Evolutionary conservation across 2,888 invertebrate genomes (phyloP), one percentile per base, ranked within the genome.

Genomic region (Troides aeacus): DNA sequence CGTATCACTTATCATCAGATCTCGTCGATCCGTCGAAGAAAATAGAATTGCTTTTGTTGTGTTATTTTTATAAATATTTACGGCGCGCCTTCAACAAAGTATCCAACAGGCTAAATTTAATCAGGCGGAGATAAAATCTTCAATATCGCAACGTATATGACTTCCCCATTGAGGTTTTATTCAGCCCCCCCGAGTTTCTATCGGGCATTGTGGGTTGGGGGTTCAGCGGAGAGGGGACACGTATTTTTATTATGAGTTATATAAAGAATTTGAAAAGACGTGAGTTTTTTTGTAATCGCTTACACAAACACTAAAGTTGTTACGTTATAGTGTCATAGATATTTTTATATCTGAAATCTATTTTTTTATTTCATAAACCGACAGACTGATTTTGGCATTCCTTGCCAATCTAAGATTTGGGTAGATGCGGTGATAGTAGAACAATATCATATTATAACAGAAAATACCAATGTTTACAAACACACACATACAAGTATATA

Each of bases 101-200:
- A 63, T 53, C 30, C 53, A 23, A 18, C 18, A 17, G 50, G 50
- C 3, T 23, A 53, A 63, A 24, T 30, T 63, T 17, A 24, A 63
- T 53, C 60, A 60, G 60, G 60, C 36, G 30, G 7, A 17, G 18
- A 63, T 30, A 53, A 63, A 63, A 53, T 53, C 30, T 30, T 53
- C 24, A 63, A 63, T 61, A 53, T 61, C 21, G 53, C 61, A n/a
- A 21, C 36, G 30, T 61, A 60, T 63, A 46, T 63, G 53, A 63
- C 50, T 63, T 63, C 63, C 30, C 60, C 60, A 18, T 60, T 30
- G 60, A 36, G 60, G 60, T 60, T 60, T 60, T 60, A 60, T 36
- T 60, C 36, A 24, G 36, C 0, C 59, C 18, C 60, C 30, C 30
- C 50, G 63, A 63, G 53, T 50, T 63, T 63, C 30, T 24, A 50